Evolutionary conservation across 2,888 invertebrate species (phyloP).

Genomic region (Leptopilina syphax): DNA sequence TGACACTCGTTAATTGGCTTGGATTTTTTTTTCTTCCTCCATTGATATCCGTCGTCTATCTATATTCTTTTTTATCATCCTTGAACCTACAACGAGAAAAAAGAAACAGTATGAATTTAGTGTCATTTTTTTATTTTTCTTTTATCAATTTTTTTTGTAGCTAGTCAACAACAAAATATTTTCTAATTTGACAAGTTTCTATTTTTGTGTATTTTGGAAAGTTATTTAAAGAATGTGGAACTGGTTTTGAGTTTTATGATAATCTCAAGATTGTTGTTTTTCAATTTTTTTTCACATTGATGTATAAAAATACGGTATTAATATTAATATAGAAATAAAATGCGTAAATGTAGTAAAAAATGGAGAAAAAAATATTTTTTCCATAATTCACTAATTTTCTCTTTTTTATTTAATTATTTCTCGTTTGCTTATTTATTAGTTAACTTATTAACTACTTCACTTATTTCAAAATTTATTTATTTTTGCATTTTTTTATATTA

Average conservation of each 20-base stretch:
- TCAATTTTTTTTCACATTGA: background rate
- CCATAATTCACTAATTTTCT: too few species aligned
- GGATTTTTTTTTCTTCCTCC: background rate
- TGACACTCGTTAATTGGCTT: background rate
- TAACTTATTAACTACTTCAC: too few species aligned
- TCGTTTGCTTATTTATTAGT: too few species aligned
- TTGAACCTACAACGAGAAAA: background rate
- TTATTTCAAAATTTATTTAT: too few species aligned
- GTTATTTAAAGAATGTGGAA: background rate
- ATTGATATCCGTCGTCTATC: background rate
- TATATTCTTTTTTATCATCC: background rate
- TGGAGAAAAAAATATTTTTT: too few species aligned
- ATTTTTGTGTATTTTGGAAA: slow-evolving; percentile 14
- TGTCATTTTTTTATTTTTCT: background rate
- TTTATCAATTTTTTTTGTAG: background rate
- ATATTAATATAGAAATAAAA: too few species aligned
- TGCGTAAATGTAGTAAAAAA: too few species aligned
- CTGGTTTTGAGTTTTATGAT: background rate
- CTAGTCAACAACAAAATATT: background rate
- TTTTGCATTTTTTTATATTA: too few species aligned
- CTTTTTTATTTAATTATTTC: too few species aligned
- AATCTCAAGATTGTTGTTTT: background rate
- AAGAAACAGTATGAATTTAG: background rate
- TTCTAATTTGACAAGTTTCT: background rate
- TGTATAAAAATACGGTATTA: too few species aligned